phyloP scores from a whole-genome alignment of 2,888 invertebrate genomes.

The Bellardia pandia region DNA sequence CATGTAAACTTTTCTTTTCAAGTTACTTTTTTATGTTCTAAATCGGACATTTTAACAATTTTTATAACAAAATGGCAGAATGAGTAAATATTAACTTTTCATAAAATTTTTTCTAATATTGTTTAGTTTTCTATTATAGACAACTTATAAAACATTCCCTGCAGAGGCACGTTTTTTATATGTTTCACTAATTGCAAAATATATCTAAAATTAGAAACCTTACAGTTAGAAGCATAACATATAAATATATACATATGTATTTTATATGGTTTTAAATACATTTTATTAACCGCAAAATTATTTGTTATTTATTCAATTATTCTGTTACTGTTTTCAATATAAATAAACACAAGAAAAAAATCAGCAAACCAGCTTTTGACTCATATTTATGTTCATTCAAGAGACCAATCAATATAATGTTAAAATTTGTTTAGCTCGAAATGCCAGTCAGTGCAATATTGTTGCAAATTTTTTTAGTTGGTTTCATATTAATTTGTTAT shows the following conservation, averaged over 20 bases:
- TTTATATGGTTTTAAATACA: not conserved
- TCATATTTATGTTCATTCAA: constrained; percentile 40
- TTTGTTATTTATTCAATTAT: constrained; percentile 6
- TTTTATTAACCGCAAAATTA: constrained; percentile 6
- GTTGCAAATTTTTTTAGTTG: constrained; percentile 14
- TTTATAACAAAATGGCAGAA: too few relatives aligned
- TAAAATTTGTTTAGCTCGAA: constrained; percentile 7
- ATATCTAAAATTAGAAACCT: not conserved
- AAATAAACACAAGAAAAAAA: not conserved
- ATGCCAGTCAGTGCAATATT: constrained; percentile 37
- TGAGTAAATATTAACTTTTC: too few relatives aligned
- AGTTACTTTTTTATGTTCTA: too few relatives aligned
- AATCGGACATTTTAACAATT: too few relatives aligned
- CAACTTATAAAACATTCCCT: too few relatives aligned
- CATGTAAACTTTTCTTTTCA: too few relatives aligned
- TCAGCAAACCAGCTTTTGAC: constrained; percentile 58
- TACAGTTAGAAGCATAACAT: not conserved
- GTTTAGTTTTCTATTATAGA: too few relatives aligned
- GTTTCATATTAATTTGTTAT: constrained; percentile 46
- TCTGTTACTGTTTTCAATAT: not conserved
- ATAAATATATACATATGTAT: not conserved
- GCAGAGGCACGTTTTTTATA: not conserved
- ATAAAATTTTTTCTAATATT: too few relatives aligned
- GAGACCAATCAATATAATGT: constrained; percentile 15
- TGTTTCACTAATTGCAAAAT: not conserved